Conservation (phyloP, 1,140 invertebrate genomes). For the Platorchestia sp. region DNA sequence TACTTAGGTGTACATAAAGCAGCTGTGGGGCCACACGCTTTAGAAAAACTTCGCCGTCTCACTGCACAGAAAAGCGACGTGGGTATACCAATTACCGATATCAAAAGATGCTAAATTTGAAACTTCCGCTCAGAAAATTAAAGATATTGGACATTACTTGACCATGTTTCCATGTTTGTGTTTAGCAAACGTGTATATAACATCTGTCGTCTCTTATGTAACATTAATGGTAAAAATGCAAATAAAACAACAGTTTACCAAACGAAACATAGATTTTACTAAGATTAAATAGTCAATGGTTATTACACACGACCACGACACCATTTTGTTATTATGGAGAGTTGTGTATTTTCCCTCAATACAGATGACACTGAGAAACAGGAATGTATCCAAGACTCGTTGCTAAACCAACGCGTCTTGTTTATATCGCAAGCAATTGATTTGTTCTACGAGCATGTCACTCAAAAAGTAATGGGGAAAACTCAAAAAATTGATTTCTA, state of each 20-base stretch:
- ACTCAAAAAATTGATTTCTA: not conserved
- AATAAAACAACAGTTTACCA: not conserved
- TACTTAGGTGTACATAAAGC: too few relatives aligned
- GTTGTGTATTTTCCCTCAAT: not conserved
- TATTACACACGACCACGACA: not conserved
- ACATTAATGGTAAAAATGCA: not conserved
- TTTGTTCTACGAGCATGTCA: not conserved
- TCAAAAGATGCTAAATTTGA: too few relatives aligned
- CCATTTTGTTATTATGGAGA: not conserved
- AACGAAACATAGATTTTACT: not conserved
- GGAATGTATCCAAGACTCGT: not conserved
- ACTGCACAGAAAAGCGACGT: too few relatives aligned
- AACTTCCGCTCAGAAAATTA: too few relatives aligned
- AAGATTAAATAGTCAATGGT: not conserved
- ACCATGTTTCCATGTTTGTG: too few relatives aligned
- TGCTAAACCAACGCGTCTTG: not conserved
- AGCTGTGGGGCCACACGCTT: too few relatives aligned
- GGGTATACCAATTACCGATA: too few relatives aligned
- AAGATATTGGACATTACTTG: too few relatives aligned
- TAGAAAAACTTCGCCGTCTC: too few relatives aligned
- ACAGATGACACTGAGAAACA: not conserved
- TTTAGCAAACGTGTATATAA: too few relatives aligned
- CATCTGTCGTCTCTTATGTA: too few relatives aligned
- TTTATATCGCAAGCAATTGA: not conserved
- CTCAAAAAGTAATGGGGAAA: not conserved